Evolutionary conservation across 2,797 vertebrate genomes (phyloP).

Genomic region (Bradypodion ventrale): DNA sequence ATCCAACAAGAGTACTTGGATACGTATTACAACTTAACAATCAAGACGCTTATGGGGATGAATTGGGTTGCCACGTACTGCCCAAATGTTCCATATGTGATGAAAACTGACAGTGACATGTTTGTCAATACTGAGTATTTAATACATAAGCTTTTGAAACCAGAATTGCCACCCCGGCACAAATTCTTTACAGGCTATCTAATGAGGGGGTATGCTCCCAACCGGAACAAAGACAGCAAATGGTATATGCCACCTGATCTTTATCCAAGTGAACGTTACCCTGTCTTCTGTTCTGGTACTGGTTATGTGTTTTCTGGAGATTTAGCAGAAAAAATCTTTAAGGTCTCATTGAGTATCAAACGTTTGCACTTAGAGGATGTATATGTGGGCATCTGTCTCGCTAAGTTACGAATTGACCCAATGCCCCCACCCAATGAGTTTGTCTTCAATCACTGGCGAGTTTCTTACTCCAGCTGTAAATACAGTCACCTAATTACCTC

Average conservation of each 20-base stretch:
- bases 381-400: conserved; percentile 93
- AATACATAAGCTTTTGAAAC: conserved; percentile 89
- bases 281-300: conserved; percentile 97
- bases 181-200: conserved; percentile 95
- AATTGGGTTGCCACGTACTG: conserved; percentile 94
- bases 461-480: conserved; percentile 97
- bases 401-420: conserved; percentile 89
- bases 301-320: conserved; percentile 98
- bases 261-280: conserved; percentile 90
- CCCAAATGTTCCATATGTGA: conserved; percentile 85
- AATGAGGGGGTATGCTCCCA: conserved; percentile 91
- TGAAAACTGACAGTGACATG: conserved; percentile 99
- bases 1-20: conserved; percentile 95
- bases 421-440: conserved; percentile 90
- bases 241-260: conserved; percentile 95
- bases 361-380: conserved; percentile 94
- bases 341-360: conserved; percentile 83
- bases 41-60: conserved; percentile 98
- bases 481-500: conserved; percentile 98
- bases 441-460: conserved; percentile 97
- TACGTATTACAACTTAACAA: conserved; percentile 93
- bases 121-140: conserved; percentile 97
- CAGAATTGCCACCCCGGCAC: conserved; percentile 81
- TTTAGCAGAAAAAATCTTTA: conserved; percentile 89
- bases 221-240: conserved; percentile 93